Percentiles rank a stretch among this genome's conserved stretches.
Evolutionary conservation across 2,888 invertebrate genomes (phyloP).

Genomic region (Temnothorax rugatulus): DNA sequence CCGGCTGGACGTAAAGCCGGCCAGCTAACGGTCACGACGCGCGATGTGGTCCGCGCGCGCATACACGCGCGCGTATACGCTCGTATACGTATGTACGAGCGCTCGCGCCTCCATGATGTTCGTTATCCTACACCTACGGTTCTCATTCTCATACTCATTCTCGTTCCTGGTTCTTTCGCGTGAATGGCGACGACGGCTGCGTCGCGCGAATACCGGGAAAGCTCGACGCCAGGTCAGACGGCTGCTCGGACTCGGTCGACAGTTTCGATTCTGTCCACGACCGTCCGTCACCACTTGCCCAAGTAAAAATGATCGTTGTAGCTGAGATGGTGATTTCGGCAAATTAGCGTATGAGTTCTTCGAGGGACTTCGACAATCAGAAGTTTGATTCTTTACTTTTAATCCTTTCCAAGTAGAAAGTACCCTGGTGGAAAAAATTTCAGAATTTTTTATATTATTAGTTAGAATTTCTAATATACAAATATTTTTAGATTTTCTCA

Average conservation of each 20-base stretch:
- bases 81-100: neutral
- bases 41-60: conserved; percentile 53
- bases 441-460: no score
- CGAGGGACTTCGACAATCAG: neutral
- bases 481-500: no score
- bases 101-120: conserved; percentile 13
- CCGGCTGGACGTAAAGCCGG: conserved; percentile 80
- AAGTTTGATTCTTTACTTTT: neutral
- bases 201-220: conserved; percentile 50
- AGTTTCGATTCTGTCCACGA: conserved; percentile 15
- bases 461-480: no score
- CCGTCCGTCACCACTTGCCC: neutral
- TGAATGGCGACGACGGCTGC: conserved; percentile 33
- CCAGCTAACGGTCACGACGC: conserved; percentile 82
- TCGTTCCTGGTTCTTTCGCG: conserved; percentile 43
- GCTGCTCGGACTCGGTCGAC: conserved; percentile 14
- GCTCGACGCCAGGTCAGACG: conserved; percentile 30
- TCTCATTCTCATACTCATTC: conserved; percentile 57
- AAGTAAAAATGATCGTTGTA: neutral
- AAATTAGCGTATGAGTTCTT: neutral
- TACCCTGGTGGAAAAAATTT: no score
- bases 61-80: conserved; percentile 39
- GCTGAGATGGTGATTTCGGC: neutral
- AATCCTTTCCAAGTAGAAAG: neutral
- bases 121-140: conserved; percentile 47